These are phyloP conservation scores for Toxostoma redivivum DNA, from an alignment of 2,113 vertebrate genomes.

Conservation along the genomic window DNA sequence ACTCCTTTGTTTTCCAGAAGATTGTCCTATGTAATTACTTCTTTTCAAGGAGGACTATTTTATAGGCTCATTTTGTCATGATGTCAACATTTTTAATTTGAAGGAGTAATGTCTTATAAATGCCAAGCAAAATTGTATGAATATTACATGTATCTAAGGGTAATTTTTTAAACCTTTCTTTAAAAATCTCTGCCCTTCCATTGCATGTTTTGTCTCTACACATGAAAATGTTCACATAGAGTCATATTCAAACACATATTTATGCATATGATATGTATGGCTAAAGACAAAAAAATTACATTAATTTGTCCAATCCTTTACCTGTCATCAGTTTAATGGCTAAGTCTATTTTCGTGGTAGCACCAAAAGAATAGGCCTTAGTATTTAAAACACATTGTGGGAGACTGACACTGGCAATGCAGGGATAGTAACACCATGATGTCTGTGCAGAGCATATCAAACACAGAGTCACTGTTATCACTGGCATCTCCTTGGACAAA, in stretches of 20 bases:
- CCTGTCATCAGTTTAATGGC: neutral
- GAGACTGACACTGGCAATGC: neutral
- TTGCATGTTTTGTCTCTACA: neutral
- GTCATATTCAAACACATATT: neutral
- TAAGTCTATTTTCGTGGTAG: neutral
- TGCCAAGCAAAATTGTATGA: neutral
- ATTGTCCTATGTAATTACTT: neutral
- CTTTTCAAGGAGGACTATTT: neutral
- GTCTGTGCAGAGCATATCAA: neutral
- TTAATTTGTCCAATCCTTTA: neutral
- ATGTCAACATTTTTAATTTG: neutral
- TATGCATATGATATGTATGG: neutral
- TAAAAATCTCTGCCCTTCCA: neutral
- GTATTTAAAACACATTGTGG: neutral
- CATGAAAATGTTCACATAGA: neutral
- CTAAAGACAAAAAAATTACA: neutral
- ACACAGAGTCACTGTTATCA: neutral
- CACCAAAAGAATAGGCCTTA: neutral
- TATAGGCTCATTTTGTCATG: neutral
- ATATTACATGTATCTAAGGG: neutral
- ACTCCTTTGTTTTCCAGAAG: neutral
- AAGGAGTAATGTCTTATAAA: neutral
- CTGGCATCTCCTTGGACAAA: neutral
- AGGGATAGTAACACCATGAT: neutral
- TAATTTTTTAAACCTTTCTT: neutral